Evolutionary conservation across 2,888 invertebrate genomes (phyloP).

Genomic region (Ephialtes manifestator): DNA sequence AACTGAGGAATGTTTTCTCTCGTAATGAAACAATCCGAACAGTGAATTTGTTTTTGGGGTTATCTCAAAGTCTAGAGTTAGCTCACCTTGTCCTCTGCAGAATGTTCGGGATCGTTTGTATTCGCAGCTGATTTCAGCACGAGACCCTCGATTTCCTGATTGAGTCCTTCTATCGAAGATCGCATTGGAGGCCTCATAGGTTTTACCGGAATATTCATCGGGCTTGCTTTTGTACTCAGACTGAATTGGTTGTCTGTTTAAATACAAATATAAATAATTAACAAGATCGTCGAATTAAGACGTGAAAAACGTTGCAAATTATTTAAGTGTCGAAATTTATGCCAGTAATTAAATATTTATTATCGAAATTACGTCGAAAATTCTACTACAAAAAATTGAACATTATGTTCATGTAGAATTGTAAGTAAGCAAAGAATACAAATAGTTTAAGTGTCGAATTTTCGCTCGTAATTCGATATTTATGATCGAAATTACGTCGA

Average conservation of each 20-base stretch:
- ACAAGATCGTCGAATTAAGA: neutral
- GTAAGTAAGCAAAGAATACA: too few relatives aligned
- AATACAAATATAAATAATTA: conserved; percentile 13
- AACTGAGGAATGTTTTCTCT: too few relatives aligned
- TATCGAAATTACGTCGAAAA: too few relatives aligned
- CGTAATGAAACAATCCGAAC: too few relatives aligned
- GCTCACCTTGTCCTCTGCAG: conserved; percentile 89
- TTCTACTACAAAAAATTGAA: too few relatives aligned
- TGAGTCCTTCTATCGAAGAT: conserved; percentile 94
- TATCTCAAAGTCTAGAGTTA: neutral
- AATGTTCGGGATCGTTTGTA: conserved; percentile 83
- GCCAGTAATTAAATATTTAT: too few relatives aligned
- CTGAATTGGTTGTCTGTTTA: conserved; percentile 83
- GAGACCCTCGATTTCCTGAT: conserved; percentile 94
- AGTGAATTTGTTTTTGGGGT: too few relatives aligned
- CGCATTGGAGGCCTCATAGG: conserved; percentile 91
- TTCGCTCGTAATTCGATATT: too few relatives aligned
- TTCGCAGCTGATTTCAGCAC: conserved; percentile 88
- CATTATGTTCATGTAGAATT: too few relatives aligned
- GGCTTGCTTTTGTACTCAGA: conserved; percentile 87
- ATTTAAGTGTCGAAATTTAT: too few relatives aligned
- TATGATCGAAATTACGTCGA: too few relatives aligned
- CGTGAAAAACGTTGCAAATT: neutral
- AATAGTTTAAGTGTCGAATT: too few relatives aligned
- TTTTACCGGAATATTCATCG: conserved; percentile 88